phyloP scores from a whole-genome alignment of 2,888 invertebrate genomes.

The Apomyelois bistriatella region DNA sequence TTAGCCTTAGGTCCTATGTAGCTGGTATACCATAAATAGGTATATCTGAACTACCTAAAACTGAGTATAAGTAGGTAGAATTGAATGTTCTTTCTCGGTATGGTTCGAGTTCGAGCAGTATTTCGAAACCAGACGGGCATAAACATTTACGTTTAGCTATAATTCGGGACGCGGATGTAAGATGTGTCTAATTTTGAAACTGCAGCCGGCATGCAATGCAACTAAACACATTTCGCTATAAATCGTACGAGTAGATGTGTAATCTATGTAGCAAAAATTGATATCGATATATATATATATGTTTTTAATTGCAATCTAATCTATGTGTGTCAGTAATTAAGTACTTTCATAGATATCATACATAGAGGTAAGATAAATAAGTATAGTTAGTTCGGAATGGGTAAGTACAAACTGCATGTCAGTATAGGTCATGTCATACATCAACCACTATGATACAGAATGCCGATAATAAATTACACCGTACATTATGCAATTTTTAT shows the following conservation, averaged over 20 bases:
- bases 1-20: no score
- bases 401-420: no score
- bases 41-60: neutral
- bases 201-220: constrained; percentile 41
- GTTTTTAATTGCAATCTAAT: neutral
- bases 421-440: no score
- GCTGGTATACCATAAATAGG: no score
- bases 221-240: constrained; percentile 25
- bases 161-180: constrained; percentile 63
- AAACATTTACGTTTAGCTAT: constrained; percentile 66
- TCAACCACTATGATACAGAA: no score
- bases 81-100: constrained; percentile 26
- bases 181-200: constrained; percentile 49
- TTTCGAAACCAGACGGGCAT: constrained; percentile 67
- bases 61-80: neutral
- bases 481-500: no score
- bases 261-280: constrained; percentile 6
- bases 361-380: no score
- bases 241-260: neutral
- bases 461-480: no score
- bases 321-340: neutral
- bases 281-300: constrained; percentile 12
- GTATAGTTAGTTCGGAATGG: no score
- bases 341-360: neutral
- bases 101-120: constrained; percentile 58